Conservation (phyloP, 2,888 invertebrate species). For the Tetheella fluctuosa region DNA sequence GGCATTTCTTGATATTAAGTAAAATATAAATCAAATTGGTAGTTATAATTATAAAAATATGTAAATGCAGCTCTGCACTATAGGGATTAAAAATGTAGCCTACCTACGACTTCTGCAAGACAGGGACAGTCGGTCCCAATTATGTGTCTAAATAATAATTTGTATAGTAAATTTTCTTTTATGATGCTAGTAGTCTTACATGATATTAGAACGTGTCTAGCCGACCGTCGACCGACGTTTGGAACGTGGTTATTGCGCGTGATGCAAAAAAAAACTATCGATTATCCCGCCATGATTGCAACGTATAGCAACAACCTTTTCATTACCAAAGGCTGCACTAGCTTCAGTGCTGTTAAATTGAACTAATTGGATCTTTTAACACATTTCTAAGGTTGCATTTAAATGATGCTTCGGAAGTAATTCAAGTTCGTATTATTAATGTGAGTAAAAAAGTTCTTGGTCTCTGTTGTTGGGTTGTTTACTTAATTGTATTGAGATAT, state of each 20-base stretch:
- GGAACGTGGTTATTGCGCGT: constrained; percentile 38
- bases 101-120: too few relatives aligned
- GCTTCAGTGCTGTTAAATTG: constrained; percentile 27
- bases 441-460: too few relatives aligned
- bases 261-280: constrained; percentile 45
- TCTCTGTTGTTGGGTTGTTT: too few relatives aligned
- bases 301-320: constrained; percentile 44
- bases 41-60: too few relatives aligned
- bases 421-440: too few relatives aligned
- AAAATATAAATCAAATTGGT: too few relatives aligned
- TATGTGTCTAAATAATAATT: too few relatives aligned
- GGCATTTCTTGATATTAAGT: too few relatives aligned
- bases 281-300: constrained; percentile 54
- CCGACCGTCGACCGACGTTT: constrained; percentile 15
- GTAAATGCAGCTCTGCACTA: too few relatives aligned
- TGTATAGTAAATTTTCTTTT: background rate
- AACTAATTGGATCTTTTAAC: constrained; percentile 27
- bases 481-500: too few relatives aligned
- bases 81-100: too few relatives aligned
- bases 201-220: background rate
- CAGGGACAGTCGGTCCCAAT: too few relatives aligned
- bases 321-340: constrained; percentile 46
- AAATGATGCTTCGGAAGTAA: background rate
- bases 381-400: constrained; percentile 13
- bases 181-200: background rate